Evolutionary conservation across 1,140 invertebrate genomes (phyloP), one percentile per base, ranked within the genome.

Genomic region (Eulimnadia texana): DNA sequence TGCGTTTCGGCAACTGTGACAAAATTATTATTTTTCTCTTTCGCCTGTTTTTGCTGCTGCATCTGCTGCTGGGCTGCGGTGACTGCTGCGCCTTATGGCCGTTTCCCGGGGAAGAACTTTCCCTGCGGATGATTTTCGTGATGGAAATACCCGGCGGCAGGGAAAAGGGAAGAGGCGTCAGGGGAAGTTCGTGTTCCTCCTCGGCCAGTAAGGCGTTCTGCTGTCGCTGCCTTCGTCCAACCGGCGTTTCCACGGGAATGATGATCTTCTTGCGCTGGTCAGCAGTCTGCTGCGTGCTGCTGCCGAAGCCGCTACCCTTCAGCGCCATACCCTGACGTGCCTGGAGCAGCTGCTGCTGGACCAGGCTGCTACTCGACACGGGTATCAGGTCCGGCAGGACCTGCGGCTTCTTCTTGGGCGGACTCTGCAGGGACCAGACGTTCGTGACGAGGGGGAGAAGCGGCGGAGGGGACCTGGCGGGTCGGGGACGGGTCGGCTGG

Each of bases 101-200:
- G n/a, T n/a, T n/a, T n/a, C n/a, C n/a, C n/a, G n/a, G n/a, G n/a
- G n/a, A n/a, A n/a, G n/a, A n/a, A n/a, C n/a, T n/a, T n/a, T 33
- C 55, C 22, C 22, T 57, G 25, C 23, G 55, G 11, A 57, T 57
- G 9, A 57, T 25, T 22, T 57, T 57, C 9, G 55, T 57, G 10
- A 57, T 57, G 2, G 55, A 57, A n/a, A 57, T 57, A 22, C 55
- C 55, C 16, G 55, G 55, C 2, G 55, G 55, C 29, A 57, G 20
- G 13, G 29, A 20, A 19, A 57, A 29, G 0, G 55, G 20, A 9
- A 42, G 33, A 6, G 33, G 33, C 6, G 33, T 9, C 16, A 42
- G 16, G 6, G 33, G 33, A 6, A 42, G 6, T 42, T 42, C 33
- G 6, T 42, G 33, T 16, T 42, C 33, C 16, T 42, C 33, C 33